phyloP scores from a whole-genome alignment of 2,888 invertebrate species.

The Epistrophe eligans region DNA sequence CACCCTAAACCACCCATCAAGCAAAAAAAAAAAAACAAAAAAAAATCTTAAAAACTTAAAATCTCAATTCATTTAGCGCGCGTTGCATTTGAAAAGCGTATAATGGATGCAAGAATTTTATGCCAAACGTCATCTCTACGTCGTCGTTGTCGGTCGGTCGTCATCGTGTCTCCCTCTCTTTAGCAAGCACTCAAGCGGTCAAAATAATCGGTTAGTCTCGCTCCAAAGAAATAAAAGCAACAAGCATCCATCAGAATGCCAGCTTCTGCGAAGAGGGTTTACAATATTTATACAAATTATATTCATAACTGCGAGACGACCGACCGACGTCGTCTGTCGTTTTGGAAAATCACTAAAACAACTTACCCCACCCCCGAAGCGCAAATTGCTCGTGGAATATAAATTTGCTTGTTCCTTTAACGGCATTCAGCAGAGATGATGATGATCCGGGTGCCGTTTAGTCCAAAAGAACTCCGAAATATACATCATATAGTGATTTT shows the following conservation, averaged over 20 bases:
- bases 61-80: constrained; percentile 67
- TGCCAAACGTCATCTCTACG: constrained; percentile 52
- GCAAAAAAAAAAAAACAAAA: constrained; percentile 23
- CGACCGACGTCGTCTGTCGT: constrained; percentile 49
- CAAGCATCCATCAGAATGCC: constrained; percentile 54
- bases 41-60: constrained; percentile 39
- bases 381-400: constrained; percentile 74
- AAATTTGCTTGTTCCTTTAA: constrained; percentile 62
- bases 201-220: constrained; percentile 70
- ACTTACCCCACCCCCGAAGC: constrained; percentile 68
- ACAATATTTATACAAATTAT: constrained; percentile 46
- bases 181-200: constrained; percentile 72
- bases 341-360: constrained; percentile 76
- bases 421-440: constrained; percentile 10
- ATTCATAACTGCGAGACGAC: constrained; percentile 56
- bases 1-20: constrained; percentile 37
- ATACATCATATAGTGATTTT: constrained; percentile 17
- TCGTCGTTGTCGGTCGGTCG: neutral
- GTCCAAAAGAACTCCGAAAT: constrained; percentile 17
- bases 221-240: constrained; percentile 53
- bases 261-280: neutral
- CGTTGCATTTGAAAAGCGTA: constrained; percentile 69
- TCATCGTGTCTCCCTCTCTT: constrained; percentile 37
- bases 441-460: constrained; percentile 59
- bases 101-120: constrained; percentile 63